These are phyloP conservation scores for Pipa parva DNA, from an alignment of 2,113 vertebrate species.

Conservation along the genomic window DNA sequence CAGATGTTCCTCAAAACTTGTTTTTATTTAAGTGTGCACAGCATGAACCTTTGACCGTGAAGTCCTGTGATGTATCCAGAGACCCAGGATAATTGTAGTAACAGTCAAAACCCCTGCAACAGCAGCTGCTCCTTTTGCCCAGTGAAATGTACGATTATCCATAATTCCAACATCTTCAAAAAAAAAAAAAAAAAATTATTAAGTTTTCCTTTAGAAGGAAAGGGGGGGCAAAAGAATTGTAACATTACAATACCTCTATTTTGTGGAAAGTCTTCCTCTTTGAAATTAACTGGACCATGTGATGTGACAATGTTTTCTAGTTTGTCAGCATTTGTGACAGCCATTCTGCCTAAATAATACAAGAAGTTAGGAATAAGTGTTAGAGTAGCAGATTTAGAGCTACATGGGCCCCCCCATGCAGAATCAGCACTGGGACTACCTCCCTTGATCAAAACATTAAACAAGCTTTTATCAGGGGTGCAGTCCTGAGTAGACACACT, in stretches of 20 bases:
- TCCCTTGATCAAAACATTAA: too few relatives aligned
- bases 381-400: background rate
- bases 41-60: background rate
- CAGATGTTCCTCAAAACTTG: background rate
- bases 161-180: background rate
- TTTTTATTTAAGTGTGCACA: conserved; percentile 21
- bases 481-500: too few relatives aligned
- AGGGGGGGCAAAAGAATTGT: background rate
- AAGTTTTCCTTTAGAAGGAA: background rate
- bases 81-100: background rate
- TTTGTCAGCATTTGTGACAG: background rate
- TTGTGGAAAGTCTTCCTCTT: background rate
- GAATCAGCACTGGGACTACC: too few relatives aligned
- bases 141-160: background rate
- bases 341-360: conserved; percentile 8
- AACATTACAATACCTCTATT: conserved; percentile 8
- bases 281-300: conserved; percentile 26
- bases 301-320: conserved; percentile 11
- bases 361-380: background rate
- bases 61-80: background rate
- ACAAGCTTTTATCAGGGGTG: too few relatives aligned
- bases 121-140: background rate
- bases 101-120: background rate
- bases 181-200: background rate
- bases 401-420: background rate